Percentiles rank a stretch among this genome's conserved stretches.
Conservation (phyloP, 2,113 vertebrate genomes). For the Raphicerus campestris region DNA sequence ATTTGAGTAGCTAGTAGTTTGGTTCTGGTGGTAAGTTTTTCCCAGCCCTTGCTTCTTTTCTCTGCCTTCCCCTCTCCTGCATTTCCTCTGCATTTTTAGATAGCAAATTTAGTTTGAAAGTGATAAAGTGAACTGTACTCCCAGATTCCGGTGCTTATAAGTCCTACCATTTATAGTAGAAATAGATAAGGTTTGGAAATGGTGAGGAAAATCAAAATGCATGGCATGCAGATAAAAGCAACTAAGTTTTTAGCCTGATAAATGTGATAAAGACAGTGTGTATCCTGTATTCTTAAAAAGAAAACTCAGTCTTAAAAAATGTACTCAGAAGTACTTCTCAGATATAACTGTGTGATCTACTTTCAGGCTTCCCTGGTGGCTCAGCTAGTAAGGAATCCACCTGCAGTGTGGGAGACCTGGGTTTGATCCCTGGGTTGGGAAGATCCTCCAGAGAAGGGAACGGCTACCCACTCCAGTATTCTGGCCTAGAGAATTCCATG, state of each 20-base stretch:
- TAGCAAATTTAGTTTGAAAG: not conserved
- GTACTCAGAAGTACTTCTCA: not conserved
- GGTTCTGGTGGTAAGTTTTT: not conserved
- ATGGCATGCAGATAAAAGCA: not conserved
- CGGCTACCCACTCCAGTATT: not conserved
- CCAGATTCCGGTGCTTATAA: not conserved
- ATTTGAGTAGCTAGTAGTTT: not conserved
- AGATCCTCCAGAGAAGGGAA: not conserved
- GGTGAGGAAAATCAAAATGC: not conserved
- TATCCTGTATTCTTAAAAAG: slow-evolving; percentile 21
- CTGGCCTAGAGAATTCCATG: not conserved
- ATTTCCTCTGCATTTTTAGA: not conserved
- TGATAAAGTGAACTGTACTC: not conserved
- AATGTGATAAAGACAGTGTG: not conserved
- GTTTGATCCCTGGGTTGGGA: not conserved
- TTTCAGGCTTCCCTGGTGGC: not conserved
- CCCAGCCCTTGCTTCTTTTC: not conserved
- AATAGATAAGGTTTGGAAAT: not conserved
- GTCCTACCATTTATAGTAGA: not conserved
- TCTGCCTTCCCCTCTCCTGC: not conserved
- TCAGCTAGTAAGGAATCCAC: not conserved
- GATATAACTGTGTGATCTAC: not conserved
- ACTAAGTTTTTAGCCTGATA: not conserved
- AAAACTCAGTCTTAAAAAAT: not conserved
- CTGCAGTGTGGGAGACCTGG: not conserved